Conservation (phyloP, 2,113 vertebrate genomes). For the Eptatretus burgeri region DNA sequence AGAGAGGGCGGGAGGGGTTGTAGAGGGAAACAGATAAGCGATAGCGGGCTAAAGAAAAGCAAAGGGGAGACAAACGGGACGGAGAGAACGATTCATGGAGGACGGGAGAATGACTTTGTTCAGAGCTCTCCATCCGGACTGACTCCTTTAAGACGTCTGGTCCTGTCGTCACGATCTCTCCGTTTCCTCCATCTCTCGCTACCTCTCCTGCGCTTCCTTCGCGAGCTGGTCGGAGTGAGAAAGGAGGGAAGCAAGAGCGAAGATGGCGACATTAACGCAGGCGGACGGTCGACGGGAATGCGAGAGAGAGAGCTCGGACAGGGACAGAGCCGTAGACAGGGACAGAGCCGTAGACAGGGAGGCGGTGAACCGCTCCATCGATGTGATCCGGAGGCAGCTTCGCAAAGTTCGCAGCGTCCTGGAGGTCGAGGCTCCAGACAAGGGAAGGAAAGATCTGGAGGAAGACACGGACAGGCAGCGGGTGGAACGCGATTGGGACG, state of each 20-base stretch:
- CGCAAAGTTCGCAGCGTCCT: not conserved
- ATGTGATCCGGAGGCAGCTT: conserved; percentile 2
- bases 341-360: not conserved
- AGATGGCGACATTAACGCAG: not conserved
- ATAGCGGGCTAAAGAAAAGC: too few relatives aligned
- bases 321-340: not conserved
- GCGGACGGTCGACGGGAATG: not conserved
- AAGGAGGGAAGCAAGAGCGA: not conserved
- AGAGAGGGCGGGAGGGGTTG: too few relatives aligned
- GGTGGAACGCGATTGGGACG: not conserved
- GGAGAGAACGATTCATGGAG: too few relatives aligned
- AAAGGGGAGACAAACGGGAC: too few relatives aligned
- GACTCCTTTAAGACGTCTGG: too few relatives aligned
- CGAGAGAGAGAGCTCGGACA: not conserved
- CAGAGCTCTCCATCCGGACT: too few relatives aligned
- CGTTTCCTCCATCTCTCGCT: too few relatives aligned
- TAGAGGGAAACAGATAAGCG: too few relatives aligned
- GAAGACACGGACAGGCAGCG: not conserved
- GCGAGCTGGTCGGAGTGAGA: not conserved
- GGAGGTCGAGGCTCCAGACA: not conserved
- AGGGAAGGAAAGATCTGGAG: not conserved
- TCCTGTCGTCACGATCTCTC: too few relatives aligned
- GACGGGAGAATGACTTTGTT: too few relatives aligned
- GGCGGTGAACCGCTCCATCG: not conserved
- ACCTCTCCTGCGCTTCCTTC: not conserved